Conservation (phyloP, 2,888 invertebrate species). For the Agrochola macilenta region DNA sequence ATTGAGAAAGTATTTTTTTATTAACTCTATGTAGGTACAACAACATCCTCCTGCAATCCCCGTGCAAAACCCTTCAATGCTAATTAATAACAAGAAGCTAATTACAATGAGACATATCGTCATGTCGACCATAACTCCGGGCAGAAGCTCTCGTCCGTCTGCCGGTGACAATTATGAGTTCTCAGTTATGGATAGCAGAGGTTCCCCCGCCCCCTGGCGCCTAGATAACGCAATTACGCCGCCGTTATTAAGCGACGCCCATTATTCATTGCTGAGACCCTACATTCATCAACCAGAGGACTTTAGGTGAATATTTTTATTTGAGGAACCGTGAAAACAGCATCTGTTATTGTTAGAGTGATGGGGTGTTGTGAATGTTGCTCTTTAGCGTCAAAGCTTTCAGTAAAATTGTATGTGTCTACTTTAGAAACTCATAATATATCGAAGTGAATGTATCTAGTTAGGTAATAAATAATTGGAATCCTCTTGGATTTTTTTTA, state of each 20-base stretch:
- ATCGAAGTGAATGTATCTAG: background rate
- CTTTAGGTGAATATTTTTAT: conserved; percentile 70
- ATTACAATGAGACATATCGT: conserved; percentile 63
- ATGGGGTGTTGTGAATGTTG: conserved; percentile 56
- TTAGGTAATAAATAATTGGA: too few species aligned
- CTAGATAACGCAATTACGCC: conserved; percentile 88
- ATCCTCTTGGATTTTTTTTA: too few species aligned
- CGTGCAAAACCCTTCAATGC: background rate
- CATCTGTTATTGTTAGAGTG: conserved; percentile 64
- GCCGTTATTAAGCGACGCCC: conserved; percentile 85
- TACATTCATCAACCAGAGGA: conserved; percentile 75
- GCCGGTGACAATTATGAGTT: conserved; percentile 87
- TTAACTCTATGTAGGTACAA: background rate
- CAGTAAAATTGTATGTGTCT: conserved; percentile 23
- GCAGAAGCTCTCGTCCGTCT: conserved; percentile 63
- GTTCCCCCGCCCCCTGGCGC: conserved; percentile 77
- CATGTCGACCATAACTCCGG: conserved; percentile 67
- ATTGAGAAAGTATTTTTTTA: too few species aligned
- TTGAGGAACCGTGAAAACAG: conserved; percentile 68
- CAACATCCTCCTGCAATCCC: background rate
- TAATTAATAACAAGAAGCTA: conserved; percentile 26
- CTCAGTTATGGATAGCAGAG: conserved; percentile 84
- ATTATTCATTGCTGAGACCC: conserved; percentile 86
- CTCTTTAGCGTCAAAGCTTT: conserved; percentile 46
- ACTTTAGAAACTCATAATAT: background rate